Percentiles rank a stretch among this genome's conserved stretches.
Conservation (phyloP, 2,888 invertebrate species). For the Microdon myrmicae region DNA sequence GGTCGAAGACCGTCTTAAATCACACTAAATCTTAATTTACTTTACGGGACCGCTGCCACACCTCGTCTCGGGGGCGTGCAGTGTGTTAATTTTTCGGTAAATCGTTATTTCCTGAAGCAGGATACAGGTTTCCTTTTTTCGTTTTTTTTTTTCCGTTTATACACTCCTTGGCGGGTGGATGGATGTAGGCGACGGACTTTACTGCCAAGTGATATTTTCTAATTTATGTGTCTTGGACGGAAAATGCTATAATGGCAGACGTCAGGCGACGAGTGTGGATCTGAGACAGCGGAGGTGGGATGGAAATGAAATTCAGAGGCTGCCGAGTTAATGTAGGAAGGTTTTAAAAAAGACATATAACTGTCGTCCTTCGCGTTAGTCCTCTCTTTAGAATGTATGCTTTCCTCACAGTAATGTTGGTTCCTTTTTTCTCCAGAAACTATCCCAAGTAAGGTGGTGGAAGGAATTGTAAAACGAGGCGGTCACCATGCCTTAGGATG, state of each 20-base stretch:
- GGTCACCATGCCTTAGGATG: neutral
- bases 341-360: constrained; percentile 20
- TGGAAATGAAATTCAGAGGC: constrained; percentile 1
- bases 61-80: too few relatives aligned
- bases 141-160: constrained; percentile 1
- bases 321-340: too few relatives aligned
- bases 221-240: constrained; percentile 21
- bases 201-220: constrained; percentile 13
- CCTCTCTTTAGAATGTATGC: too few relatives aligned
- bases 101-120: constrained; percentile 24
- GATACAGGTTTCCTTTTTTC: constrained; percentile 8
- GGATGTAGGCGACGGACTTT: too few relatives aligned
- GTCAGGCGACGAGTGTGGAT: neutral
- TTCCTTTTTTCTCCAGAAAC: neutral
- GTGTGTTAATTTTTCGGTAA: constrained; percentile 40
- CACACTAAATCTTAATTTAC: constrained; percentile 42
- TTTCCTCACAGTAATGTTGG: constrained; percentile 3
- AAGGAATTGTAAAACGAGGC: too few relatives aligned
- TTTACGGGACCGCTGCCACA: too few relatives aligned
- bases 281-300: neutral
- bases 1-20: constrained; percentile 24
- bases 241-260: too few relatives aligned
- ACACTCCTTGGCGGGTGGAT: too few relatives aligned
- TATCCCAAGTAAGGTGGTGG: constrained; percentile 9
- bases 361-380: constrained; percentile 16